Evolutionary conservation across 2,888 invertebrate genomes (phyloP), one percentile per base, ranked within the genome.

Genomic region (Patella depressa): DNA sequence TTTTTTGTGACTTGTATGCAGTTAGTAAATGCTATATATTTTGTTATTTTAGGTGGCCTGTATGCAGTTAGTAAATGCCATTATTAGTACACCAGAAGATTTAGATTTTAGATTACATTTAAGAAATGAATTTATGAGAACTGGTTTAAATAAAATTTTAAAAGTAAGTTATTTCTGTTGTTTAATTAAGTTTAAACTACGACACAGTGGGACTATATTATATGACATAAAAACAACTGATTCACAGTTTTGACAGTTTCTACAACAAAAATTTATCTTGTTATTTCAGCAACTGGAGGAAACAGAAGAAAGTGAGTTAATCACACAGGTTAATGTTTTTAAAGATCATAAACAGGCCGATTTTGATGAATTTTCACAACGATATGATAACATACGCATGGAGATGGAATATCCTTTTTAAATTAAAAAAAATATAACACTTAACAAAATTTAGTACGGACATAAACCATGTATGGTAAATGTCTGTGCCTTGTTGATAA

Each of bases 61-160:
- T 92, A 95, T 98, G 90, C 97, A 97, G 93, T 94, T 99, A 77
- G 96, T 98, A 88, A 99, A 99, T 90, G 97, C 98, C 0, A 94
- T 98, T 57, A 94, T 97, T 84, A 92, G 92, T 79, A 96, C 96
- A 4, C 95, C 95, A 78, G 97, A 97, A 85, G 98, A 98, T 88
- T 93, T 98, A 83, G 98, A 99, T 89, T 98, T 98, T 90, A 93
- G 98, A 78, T 93, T 98, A 89, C 98, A 98, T 92, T 92, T 99
- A 81, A 93, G 98, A 80, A 98, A 98, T 92, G 98, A 99, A 92
- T 96, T 99, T 84, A 97, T 98, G 95, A 94, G 98, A 78, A 96
- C 95, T 82, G 98, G 98, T 53, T 93, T 98, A n/a, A 94, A 94
- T 87, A 97, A 97, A 90, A 93, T 95, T 73, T 93, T 97, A 53